Conservation (phyloP, 1,140 invertebrate species). For the Neoseiulus cucumeris region DNA sequence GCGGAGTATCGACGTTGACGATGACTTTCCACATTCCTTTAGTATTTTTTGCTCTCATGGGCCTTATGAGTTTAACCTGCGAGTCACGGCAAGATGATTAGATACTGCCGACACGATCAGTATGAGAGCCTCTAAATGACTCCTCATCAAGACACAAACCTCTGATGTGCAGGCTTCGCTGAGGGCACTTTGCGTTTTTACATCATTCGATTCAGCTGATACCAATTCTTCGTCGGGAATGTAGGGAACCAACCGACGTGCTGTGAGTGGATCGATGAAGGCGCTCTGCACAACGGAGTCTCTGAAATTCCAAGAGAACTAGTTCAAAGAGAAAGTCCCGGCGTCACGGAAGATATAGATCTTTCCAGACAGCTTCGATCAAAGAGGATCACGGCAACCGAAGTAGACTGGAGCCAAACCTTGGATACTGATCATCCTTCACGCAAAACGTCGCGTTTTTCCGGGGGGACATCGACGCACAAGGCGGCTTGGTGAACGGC, state of each 20-base stretch:
- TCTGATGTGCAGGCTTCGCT: neutral
- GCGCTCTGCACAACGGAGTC: constrained; percentile 1
- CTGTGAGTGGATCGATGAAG: neutral
- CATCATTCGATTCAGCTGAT: neutral
- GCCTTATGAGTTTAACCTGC: constrained; percentile 11
- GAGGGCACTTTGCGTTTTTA: neutral
- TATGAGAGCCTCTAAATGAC: neutral
- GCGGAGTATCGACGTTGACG: constrained; percentile 22
- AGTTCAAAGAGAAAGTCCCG: neutral
- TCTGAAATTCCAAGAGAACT: neutral
- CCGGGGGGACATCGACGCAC: neutral
- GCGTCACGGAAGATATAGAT: neutral
- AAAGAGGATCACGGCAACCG: neutral
- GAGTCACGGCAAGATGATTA: neutral
- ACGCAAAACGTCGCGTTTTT: neutral
- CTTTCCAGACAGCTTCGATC: neutral
- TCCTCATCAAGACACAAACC: neutral
- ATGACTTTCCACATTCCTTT: constrained; percentile 24
- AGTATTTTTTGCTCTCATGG: constrained; percentile 21
- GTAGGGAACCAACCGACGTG: neutral
- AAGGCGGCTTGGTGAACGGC: neutral
- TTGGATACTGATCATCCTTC: neutral
- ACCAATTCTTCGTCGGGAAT: neutral
- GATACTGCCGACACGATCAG: no score
- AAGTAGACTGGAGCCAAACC: neutral